Base-by-base conservation (phyloP, 2,113 vertebrate species). In the Menura novaehollandiae region DNA sequence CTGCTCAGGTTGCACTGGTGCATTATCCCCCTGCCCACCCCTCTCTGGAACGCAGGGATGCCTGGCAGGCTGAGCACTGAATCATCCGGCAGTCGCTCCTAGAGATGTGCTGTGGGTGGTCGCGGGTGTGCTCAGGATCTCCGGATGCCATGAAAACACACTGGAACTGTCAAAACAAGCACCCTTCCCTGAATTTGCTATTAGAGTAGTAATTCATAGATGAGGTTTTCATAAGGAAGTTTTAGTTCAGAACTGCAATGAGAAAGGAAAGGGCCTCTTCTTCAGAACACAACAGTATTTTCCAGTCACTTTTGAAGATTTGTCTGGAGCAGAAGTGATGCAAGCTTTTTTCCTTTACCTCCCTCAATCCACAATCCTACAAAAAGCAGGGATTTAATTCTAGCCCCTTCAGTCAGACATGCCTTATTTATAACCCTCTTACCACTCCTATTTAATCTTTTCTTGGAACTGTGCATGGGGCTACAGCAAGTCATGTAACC, bases 31-130 rank as follows among this genome's bases (percentile, higher is more conserved):
- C 33, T 62, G 78, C 63, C 88, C 37, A n/a, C 1, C 14, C 30
- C 49, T 33, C 37, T 56, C 63, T 32, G 1, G 0, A 19, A 24
- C 0, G 0, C n/a, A 75, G 6, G 6, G 37, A 46, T 3, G 7
- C 63, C 55, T 39, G 75, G 55, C 64, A 94, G 76, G 39, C 23
- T 28, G 19, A 90, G 83, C 10, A 26, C 41, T 33, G 37, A 51
- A 26, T 67, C 79, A 47, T 39, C 35, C 0, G 3, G 55, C 56
- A 91, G 21, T 23, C 1, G 0, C 56, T 60, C 39, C 28, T 8
- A 56, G 62, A 55, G 67, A 73, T 0, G 0, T 33, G n/a, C 51
- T 49, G 67, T 6, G 19, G 53, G 72, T 51, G 51, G 21, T 59
- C 72, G 63, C 1, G 0, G 33, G 28, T 59, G 47, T 5, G 13